phyloP scores from a whole-genome alignment of 2,113 vertebrate genomes.

The Astur gentilis region DNA sequence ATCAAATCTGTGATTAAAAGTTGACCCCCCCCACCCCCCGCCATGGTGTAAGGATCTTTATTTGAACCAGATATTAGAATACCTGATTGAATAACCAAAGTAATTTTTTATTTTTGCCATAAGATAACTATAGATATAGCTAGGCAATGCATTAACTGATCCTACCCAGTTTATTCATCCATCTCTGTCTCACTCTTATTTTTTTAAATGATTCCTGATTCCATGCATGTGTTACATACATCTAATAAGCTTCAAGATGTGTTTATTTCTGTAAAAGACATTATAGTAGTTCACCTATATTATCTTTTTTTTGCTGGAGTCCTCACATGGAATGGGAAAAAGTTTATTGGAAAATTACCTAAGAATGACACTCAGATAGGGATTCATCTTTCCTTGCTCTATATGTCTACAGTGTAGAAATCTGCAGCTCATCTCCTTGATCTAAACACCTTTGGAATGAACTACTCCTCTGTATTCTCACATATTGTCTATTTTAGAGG shows the following conservation, averaged over 20 bases:
- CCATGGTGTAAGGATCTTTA: not conserved
- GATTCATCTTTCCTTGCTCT: not conserved
- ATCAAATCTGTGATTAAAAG: not conserved
- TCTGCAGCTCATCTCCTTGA: not conserved
- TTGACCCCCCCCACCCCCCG: fast-evolving
- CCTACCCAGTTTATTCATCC: not conserved
- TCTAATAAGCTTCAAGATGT: not conserved
- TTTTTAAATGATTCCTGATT: not conserved
- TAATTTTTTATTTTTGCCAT: not conserved
- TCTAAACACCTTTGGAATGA: not conserved
- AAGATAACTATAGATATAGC: not conserved
- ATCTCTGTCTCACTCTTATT: not conserved
- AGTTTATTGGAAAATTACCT: not conserved
- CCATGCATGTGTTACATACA: fast-evolving
- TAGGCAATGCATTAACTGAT: not conserved
- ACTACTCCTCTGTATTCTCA: not conserved
- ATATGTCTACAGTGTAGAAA: not conserved
- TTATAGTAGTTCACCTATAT: not conserved
- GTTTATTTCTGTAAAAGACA: not conserved
- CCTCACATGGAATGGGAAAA: not conserved
- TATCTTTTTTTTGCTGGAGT: not conserved
- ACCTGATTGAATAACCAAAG: not conserved
- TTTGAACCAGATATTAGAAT: not conserved
- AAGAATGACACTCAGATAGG: not conserved
- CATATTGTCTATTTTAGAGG: not conserved